A percentile compares a stretch with the other conserved stretches of the same genome.
Evolutionary conservation across 2,797 vertebrate species (phyloP).

Genomic region (Darevskia mixta): DNA sequence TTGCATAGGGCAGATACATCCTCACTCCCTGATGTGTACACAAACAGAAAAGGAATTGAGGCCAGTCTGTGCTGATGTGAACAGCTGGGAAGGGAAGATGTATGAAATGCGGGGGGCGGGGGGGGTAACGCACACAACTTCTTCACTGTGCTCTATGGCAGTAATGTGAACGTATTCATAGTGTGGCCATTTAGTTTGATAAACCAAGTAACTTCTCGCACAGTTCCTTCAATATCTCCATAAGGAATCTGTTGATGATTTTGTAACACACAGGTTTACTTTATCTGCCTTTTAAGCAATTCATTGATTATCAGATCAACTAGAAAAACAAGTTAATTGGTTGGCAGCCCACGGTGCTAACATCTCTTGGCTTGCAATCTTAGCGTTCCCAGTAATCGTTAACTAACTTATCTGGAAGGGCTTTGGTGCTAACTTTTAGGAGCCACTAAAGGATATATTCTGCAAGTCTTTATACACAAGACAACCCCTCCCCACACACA

Average conservation of each 20-base stretch:
- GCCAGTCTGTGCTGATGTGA: no score
- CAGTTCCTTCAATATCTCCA: not conserved
- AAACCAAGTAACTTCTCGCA: not conserved
- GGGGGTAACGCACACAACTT: no score
- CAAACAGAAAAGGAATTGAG: no score
- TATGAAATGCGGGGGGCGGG: no score
- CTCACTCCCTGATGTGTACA: no score
- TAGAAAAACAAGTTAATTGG: not conserved
- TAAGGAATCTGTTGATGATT: not conserved
- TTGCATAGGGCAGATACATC: no score
- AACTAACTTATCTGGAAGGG: not conserved
- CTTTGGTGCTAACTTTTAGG: not conserved
- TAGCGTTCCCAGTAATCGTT: not conserved
- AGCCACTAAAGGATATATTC: not conserved
- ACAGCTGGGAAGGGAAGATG: no score
- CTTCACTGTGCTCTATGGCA: no score
- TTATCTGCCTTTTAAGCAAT: not conserved
- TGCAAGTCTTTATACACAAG: not conserved
- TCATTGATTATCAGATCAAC: not conserved
- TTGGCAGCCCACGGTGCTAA: not conserved
- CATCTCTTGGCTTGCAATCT: not conserved
- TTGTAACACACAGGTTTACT: not conserved
- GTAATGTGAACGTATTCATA: no score
- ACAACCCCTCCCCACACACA: not conserved
- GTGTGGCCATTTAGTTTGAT: no score